Base-by-base conservation (phyloP, 30 jellyfish, hydroid and myxozoan genomes). In the Catostylus mosaicus region DNA sequence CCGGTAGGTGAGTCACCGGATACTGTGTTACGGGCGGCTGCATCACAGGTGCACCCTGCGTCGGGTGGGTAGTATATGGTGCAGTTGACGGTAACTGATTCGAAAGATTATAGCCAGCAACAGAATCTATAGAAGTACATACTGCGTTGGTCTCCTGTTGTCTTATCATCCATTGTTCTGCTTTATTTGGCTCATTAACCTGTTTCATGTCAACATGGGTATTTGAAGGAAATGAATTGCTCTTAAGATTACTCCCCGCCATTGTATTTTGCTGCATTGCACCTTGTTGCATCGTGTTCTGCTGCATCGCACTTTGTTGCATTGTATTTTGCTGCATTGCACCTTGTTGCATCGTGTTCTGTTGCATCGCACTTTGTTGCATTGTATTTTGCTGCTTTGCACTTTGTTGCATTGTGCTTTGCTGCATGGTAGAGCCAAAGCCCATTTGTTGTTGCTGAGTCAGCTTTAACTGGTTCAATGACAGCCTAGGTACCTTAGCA, bases 371-470 rank as follows among this genome's bases (percentile, higher is more conserved):
- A 29, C 40, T 61, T 23, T 22, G 12, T 37, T 32, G 45, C 38
- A 35, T 9, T 23, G 32, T 22, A 6, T 47, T 43, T 23, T 16
- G 12, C 23, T 27, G 23, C 0, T 3, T n/a, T 0, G 48, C 23
- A 26, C 35, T 37, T 30, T 29, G 30, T 2, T 24, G 88, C 54
- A 40, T 40, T 40, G 54, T 14, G 51, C 69, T 38, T 8, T 35
- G 61, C 65, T 52, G 75, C 24, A 19, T 33, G 29, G 80, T 26
- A 33, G 31, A 43, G 57, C 48, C 74, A 22, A 34, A 82, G 14
- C 62, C 75, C 96, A 88, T 94, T 45, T 94, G 99, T 43, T 88
- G 96, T 60, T 95, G 97, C 79, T 78, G 96, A 33, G 80, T 94
- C 30, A 74, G 51, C 62, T 94, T 94, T 16, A 94, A 70, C 59